Conservation (phyloP, 1,140 invertebrate species). For the Spodoptera frugiperda region DNA sequence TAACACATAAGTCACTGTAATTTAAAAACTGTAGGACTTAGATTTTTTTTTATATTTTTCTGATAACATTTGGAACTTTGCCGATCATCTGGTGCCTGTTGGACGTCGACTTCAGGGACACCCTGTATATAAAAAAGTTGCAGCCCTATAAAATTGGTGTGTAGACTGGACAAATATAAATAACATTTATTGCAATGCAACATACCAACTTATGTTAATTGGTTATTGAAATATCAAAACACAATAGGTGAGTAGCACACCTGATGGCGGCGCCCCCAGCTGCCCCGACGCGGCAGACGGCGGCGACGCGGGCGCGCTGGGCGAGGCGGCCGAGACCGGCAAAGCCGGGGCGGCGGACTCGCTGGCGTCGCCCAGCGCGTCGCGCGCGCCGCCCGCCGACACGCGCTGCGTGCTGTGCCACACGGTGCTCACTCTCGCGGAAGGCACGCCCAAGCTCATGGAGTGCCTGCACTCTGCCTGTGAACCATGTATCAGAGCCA, state of each 20-base stretch:
- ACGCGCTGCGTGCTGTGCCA: conserved; percentile 76
- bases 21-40: too few species aligned
- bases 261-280: conserved; percentile 26
- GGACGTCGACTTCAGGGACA: too few species aligned
- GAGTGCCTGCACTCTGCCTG: conserved; percentile 95
- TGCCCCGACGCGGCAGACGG: conserved; percentile 10
- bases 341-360: conserved; percentile 69
- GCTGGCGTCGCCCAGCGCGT: conserved; percentile 70
- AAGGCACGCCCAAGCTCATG: conserved; percentile 90
- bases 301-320: conserved; percentile 47
- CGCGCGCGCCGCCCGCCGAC: conserved; percentile 60
- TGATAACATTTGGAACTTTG: too few species aligned
- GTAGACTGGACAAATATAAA: too few species aligned
- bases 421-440: conserved; percentile 62
- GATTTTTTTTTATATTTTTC: too few species aligned
- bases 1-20: too few species aligned
- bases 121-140: too few species aligned
- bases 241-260: conserved; percentile 52
- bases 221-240: too few species aligned
- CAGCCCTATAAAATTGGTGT: too few species aligned
- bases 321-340: conserved; percentile 40
- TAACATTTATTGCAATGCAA: too few species aligned
- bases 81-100: too few species aligned
- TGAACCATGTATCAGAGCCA: conserved; percentile 90
- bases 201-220: too few species aligned